These are phyloP conservation scores for Spongilla lacustris DNA, from an alignment of 37 sponge, comb jelly and placozoan genomes.

Conservation along the genomic window DNA sequence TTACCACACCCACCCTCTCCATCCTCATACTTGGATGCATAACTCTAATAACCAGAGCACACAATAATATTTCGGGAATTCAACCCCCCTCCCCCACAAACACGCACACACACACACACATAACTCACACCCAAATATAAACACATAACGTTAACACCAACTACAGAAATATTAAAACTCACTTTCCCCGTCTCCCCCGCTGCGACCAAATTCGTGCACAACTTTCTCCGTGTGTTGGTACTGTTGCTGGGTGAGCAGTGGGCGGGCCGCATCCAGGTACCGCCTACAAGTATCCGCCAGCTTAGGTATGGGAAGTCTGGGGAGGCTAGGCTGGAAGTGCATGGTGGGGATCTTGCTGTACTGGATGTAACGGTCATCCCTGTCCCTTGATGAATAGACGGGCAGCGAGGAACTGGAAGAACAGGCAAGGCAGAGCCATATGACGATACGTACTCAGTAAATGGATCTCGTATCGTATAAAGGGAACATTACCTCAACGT, in stretches of 20 bases:
- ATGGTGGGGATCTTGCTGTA: conserved; percentile 70
- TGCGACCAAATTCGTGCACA: background rate
- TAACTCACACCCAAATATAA: too few species aligned
- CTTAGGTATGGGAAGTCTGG: conserved; percentile 90
- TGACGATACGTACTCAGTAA: too few species aligned
- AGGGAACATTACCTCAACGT: too few species aligned
- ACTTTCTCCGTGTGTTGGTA: background rate
- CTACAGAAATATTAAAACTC: background rate
- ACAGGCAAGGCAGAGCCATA: too few species aligned
- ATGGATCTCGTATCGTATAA: too few species aligned
- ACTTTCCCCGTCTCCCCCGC: conserved; percentile 3
- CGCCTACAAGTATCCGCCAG: conserved; percentile 75
- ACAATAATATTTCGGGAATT: too few species aligned
- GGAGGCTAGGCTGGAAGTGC: conserved; percentile 92
- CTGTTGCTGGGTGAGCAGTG: conserved; percentile 18
- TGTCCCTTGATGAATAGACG: background rate
- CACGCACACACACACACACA: too few species aligned
- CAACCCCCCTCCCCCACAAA: too few species aligned
- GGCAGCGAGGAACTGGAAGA: too few species aligned
- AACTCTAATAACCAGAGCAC: too few species aligned
- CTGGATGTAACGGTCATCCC: conserved; percentile 66
- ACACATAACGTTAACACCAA: background rate
- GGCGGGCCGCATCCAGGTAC: conserved; percentile 80
- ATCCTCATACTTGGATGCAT: too few species aligned
- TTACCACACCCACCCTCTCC: too few species aligned